Percentiles rank a stretch among this genome's conserved stretches.
Conservation (phyloP, 2,797 vertebrate species). For the Catamblyrhynchus diadema region DNA sequence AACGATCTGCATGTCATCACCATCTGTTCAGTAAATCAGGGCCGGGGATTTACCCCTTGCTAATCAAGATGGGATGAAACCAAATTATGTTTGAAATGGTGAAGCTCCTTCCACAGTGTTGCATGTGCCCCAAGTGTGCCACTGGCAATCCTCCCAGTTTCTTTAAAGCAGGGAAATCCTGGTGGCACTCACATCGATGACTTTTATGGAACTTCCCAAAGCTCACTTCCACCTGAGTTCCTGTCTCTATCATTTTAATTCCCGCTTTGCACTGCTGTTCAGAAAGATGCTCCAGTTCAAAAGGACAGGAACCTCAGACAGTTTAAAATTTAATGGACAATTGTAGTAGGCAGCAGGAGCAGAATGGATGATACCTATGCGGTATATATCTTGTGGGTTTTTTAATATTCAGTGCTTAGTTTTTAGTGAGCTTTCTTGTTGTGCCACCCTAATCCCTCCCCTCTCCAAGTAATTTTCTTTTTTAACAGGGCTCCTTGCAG, state of each 20-base stretch:
- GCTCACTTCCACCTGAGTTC: background rate
- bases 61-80: slow-evolving; percentile 13
- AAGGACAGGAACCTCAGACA: background rate
- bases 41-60: slow-evolving; percentile 23
- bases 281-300: background rate
- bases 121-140: background rate
- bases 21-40: slow-evolving; percentile 13
- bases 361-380: background rate
- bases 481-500: background rate
- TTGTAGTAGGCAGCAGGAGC: background rate
- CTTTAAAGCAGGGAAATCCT: background rate
- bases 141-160: background rate
- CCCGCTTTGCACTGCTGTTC: background rate
- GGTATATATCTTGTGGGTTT: background rate
- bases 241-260: background rate
- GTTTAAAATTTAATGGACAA: background rate
- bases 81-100: background rate
- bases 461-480: background rate
- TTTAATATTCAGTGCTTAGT: background rate
- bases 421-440: background rate
- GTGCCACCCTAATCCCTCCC: background rate
- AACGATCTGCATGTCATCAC: background rate
- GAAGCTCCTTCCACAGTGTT: background rate
- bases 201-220: background rate
- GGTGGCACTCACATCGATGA: background rate